Evolutionary conservation across 2,113 vertebrate species (phyloP), one percentile per base, ranked within the genome.

Genomic region (Geococcyx californianus): DNA sequence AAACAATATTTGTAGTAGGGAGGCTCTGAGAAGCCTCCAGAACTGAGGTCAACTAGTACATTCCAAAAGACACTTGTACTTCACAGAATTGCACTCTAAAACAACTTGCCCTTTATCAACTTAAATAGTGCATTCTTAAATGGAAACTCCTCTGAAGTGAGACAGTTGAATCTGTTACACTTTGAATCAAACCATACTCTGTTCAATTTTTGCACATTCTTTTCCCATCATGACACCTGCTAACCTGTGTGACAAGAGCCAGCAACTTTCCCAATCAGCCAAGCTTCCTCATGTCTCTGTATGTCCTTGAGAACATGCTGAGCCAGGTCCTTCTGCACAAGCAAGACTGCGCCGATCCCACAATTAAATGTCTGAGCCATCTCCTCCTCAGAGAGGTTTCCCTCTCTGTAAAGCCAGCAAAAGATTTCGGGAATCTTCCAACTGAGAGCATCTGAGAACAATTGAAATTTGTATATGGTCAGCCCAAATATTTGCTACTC

Each of bases 351-450:
- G 11, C 99, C 98, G 0, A 99, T 95, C 23, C 99, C 99, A n/a
- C 98, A 99, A 96, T 99, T 98, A 84, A 99, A 99, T 3, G 96
- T 98, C 63, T 98, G 97, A 66, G 94, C 95, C 99, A 99, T 98
- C 96, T 99, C 99, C 73, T 98, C 97, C 84, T 98, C 98, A 13
- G 98, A 98, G 49, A 99, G 97, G 21, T 84, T 93, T 6, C 99
- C 99, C 45, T 98, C 98, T 78, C 84, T 96, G 63, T 98, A 98
- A 25, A 99, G 97, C 99, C 99, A 99, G 56, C 98, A 98, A 62
- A 99, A 99, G 66, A 99, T 98, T 0, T 98, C 90, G 2, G 99
- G 99, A 84, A 99, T 97, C 94, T 94, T 98, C 99, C 99, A 99
- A 4, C 92, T 98, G 44, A 97, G 97, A 7, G 98, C 98, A 34